Conservation (phyloP, 2,888 invertebrate genomes). For the Mamestra brassicae region DNA sequence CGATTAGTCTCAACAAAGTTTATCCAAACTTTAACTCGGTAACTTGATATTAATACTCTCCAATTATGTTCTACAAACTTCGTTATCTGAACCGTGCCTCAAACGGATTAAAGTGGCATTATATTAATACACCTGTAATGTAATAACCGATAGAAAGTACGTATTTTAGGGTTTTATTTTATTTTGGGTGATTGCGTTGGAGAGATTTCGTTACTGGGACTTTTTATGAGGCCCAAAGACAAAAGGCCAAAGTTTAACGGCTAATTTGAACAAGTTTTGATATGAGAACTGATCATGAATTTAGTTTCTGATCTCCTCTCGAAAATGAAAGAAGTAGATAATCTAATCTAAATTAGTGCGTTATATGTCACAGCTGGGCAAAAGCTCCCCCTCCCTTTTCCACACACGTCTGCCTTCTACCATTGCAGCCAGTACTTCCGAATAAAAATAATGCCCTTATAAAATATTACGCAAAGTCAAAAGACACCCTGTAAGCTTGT, state of each 20-base stretch:
- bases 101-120: slow-evolving; percentile 68
- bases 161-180: slow-evolving; percentile 24
- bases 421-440: too few species aligned
- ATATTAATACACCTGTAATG: slow-evolving; percentile 66
- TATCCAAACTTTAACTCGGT: slow-evolving; percentile 74
- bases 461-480: neutral
- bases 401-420: too few species aligned
- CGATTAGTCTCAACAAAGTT: slow-evolving; percentile 79
- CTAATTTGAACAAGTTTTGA: neutral
- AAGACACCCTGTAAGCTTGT: neutral
- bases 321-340: too few species aligned
- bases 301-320: too few species aligned
- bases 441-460: too few species aligned
- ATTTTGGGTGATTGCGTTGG: slow-evolving; percentile 23
- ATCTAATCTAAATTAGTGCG: too few species aligned
- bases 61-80: slow-evolving; percentile 79
- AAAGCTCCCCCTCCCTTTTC: too few species aligned
- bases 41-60: slow-evolving; percentile 83
- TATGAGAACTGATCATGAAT: too few species aligned
- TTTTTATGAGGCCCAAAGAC: neutral
- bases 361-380: too few species aligned
- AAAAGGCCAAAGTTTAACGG: neutral
- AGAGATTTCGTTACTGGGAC: neutral
- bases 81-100: slow-evolving; percentile 75
- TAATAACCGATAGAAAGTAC: slow-evolving; percentile 47